Evolutionary conservation across 2,888 invertebrate species (phyloP).

Genomic region (Eustalomyia histrio): DNA sequence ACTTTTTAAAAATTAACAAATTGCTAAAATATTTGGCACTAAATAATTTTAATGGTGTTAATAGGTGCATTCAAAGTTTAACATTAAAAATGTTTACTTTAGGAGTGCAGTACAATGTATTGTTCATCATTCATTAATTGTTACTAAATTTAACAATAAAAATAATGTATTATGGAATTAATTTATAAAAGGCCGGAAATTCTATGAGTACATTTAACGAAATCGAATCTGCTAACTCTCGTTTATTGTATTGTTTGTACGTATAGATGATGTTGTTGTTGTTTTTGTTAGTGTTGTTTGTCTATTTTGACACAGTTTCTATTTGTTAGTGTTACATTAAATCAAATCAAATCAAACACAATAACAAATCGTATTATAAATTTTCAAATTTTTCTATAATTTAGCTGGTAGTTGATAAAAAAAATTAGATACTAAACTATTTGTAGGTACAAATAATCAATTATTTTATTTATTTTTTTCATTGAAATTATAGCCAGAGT

Average conservation of each 20-base stretch:
- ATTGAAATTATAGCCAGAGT: not conserved
- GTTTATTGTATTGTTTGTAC: not conserved
- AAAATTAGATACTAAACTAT: not conserved
- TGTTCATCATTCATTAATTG: not conserved
- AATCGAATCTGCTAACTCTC: not conserved
- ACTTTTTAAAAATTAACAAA: not conserved
- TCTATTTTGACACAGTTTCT: constrained; percentile 19
- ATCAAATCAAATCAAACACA: constrained; percentile 5
- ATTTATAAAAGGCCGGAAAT: constrained; percentile 2
- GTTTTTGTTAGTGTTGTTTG: constrained; percentile 3
- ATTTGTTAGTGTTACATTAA: constrained; percentile 9
- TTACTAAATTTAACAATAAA: not conserved
- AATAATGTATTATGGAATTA: not conserved
- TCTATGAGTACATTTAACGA: not conserved
- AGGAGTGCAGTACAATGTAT: not conserved
- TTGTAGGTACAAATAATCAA: not conserved
- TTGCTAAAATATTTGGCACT: not conserved
- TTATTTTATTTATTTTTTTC: too few relatives aligned
- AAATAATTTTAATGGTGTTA: not conserved
- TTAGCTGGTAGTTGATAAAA: not conserved
- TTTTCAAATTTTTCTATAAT: constrained; percentile 8
- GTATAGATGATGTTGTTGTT: not conserved
- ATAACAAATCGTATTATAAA: constrained; percentile 38
- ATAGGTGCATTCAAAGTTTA: not conserved
- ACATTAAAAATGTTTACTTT: not conserved